Base-by-base conservation (phyloP, 2,797 vertebrate species). In the Pseudomugil gertrudae region DNA sequence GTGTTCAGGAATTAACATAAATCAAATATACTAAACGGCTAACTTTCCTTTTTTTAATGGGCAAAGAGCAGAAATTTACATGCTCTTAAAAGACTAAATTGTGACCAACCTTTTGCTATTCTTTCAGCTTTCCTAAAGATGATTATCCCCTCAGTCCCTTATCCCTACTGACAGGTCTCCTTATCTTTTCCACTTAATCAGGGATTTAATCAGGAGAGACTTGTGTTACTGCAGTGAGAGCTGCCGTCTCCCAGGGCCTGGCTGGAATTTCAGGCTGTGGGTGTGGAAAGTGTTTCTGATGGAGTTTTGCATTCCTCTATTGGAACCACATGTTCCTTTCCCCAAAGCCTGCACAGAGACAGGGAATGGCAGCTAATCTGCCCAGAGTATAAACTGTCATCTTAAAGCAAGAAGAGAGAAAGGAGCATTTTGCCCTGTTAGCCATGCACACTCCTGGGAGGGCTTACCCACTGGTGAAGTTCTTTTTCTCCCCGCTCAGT, bases 231-330 rank as follows among this genome's bases (percentile, higher is more conserved):
- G 85, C 85, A 89, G 87, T 74, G 66, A 85, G 81, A 63, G 81
- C 83, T 80, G 84, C 87, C 68, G 86, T 93, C 89, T 92, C 91
- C 83, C 84, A 88, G 84, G 88, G 89, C 85, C 86, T 86, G 87
- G 80, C 89, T 92, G 92, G 92, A 94, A 94, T 93, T 92, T 83
- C 74, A 92, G 84, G 87, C 85, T 86, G 90, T 91, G 92, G 91
- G 90, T 92, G 93, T 92, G 91, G 91, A 93, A 89, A 94, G 90
- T 86, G 90, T 93, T 92, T 92, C 86, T 94, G 91, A 94, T 87
- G 88, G 89, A 79, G 88, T 87, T 87, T 75, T 87, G 85, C 87
- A 69, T 69, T 89, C 69, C 69, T 93, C 81, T 92, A 95, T 94
- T 93, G 83, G 81, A 95, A 94, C 89, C 93, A 94, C 88, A 94